These are phyloP conservation scores for Temnothorax longispinosus DNA, from an alignment of 1,140 invertebrate genomes.

Conservation along the genomic window DNA sequence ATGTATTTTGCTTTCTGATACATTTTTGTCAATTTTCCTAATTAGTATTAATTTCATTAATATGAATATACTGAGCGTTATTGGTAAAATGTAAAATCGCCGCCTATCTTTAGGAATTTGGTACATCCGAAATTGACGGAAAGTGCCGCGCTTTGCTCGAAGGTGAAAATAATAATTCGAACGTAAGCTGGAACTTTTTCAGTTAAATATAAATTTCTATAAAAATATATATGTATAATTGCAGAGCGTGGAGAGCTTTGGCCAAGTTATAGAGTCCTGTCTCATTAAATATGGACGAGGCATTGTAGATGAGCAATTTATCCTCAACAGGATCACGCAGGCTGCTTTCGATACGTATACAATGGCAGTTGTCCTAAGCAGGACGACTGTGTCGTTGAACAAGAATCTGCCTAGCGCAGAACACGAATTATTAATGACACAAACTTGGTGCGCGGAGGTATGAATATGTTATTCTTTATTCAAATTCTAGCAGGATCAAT, in stretches of 20 bases:
- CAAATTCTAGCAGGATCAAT: slow-evolving; percentile 3
- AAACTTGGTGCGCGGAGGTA: slow-evolving; percentile 94
- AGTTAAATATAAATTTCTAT: slow-evolving; percentile 8
- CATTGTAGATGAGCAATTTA: slow-evolving; percentile 96
- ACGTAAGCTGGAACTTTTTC: slow-evolving; percentile 32
- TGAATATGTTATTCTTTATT: slow-evolving; percentile 63
- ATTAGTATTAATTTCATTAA: too few species aligned
- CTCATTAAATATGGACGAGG: slow-evolving; percentile 95
- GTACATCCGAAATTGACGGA: slow-evolving; percentile 89
- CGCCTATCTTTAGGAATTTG: slow-evolving; percentile 86
- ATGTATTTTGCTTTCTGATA: too few species aligned
- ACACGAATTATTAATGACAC: slow-evolving; percentile 92
- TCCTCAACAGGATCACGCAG: slow-evolving; percentile 95
- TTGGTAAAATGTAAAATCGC: slow-evolving; percentile 76
- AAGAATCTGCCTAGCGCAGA: slow-evolving; percentile 89
- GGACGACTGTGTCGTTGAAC: slow-evolving; percentile 91
- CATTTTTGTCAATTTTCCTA: too few species aligned
- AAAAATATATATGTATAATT: slow-evolving; percentile 41
- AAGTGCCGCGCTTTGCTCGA: slow-evolving; percentile 89
- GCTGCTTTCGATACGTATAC: slow-evolving; percentile 97
- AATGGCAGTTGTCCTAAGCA: slow-evolving; percentile 94
- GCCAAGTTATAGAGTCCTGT: slow-evolving; percentile 92
- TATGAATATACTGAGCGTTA: too few species aligned
- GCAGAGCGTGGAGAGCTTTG: slow-evolving; percentile 93
- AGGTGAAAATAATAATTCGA: slow-evolving; percentile 83